Base-by-base conservation (phyloP, 1,140 invertebrate species). In the Calephelis virginiensis region DNA sequence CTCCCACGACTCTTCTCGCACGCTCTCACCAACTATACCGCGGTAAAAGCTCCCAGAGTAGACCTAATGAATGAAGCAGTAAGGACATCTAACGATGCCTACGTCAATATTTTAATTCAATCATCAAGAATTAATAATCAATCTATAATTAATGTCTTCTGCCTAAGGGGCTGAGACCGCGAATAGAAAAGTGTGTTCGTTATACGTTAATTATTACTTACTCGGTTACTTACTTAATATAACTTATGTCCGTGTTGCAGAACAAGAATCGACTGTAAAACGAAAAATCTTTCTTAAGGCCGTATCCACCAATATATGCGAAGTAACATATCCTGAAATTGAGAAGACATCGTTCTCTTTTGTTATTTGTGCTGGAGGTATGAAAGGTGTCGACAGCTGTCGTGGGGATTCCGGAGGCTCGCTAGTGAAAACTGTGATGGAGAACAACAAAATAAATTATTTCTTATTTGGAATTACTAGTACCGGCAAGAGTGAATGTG, bases 381-480 rank as follows among this genome's bases (percentile, higher is more conserved):
- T 64, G 50, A 56, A 69, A 4, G 74, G 69, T 0, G 62, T 67
- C 12, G 81, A 83, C 48, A 70, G 66, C 9, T 82, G 81, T 50
- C 48, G 43, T 6, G 81, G 81, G 8, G 80, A 85, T 50, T 85
- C 81, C 2, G 83, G 81, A 11, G 80, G 80, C 37, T 71, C 78
- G 2, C 76, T 94, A 0, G 83, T 83, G 40, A 81, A 89, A 38
- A 37, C 67, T 14, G 70, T 76, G 1, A 13, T 8, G 4, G 73
- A 80, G 47, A 61, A 80, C 64, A 72, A 45, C 62, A 68, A 48
- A 13, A 69, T 11, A 71, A 89, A 83, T 83, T 81, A 74, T 71
- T 93, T 70, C 86, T 87, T 75, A 68, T 92, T 70, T 86, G 85
- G 94, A 0, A 78, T 94, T 5, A 93, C 93, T 1, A 94, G 93